phyloP scores from a whole-genome alignment of 2,113 vertebrate genomes.

The Fulmarus glacialis region DNA sequence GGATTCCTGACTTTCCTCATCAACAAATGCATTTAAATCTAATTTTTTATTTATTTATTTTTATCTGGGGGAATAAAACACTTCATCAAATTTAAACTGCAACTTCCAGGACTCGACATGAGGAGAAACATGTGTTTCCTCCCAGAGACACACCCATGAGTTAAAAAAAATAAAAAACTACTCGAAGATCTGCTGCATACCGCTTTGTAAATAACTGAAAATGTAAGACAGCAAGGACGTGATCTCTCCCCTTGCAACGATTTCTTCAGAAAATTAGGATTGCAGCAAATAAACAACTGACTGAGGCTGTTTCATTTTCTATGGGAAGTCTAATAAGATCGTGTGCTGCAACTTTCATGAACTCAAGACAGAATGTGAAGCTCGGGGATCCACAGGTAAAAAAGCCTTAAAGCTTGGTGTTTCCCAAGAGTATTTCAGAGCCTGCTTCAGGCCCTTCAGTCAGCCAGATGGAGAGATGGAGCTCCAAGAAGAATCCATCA shows the following conservation, averaged over 20 bases:
- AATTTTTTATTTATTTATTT: constrained; percentile 60
- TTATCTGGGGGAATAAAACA: constrained; percentile 63
- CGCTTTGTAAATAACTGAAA: not conserved
- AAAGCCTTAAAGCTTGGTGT: fast-evolving
- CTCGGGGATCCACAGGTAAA: not conserved
- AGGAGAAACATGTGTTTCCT: constrained; percentile 63
- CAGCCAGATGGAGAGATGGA: not conserved
- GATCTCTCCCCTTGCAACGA: not conserved
- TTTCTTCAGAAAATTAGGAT: not conserved
- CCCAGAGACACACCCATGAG: not conserved
- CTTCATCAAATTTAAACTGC: constrained; percentile 65
- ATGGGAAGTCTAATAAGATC: not conserved
- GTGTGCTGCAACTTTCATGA: not conserved
- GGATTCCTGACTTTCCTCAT: constrained; percentile 53
- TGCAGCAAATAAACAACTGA: not conserved
- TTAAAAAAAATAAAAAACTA: not conserved
- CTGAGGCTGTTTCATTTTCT: not conserved
- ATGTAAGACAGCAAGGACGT: not conserved
- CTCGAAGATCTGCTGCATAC: not conserved
- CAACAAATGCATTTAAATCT: constrained; percentile 54
- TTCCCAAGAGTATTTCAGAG: not conserved
- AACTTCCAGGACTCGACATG: constrained; percentile 38
- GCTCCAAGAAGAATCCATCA: not conserved
- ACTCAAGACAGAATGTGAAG: not conserved
- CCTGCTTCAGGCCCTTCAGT: not conserved